Evolutionary conservation across 2,113 vertebrate genomes (phyloP).

Genomic region (Piliocolobus tephrosceles): DNA sequence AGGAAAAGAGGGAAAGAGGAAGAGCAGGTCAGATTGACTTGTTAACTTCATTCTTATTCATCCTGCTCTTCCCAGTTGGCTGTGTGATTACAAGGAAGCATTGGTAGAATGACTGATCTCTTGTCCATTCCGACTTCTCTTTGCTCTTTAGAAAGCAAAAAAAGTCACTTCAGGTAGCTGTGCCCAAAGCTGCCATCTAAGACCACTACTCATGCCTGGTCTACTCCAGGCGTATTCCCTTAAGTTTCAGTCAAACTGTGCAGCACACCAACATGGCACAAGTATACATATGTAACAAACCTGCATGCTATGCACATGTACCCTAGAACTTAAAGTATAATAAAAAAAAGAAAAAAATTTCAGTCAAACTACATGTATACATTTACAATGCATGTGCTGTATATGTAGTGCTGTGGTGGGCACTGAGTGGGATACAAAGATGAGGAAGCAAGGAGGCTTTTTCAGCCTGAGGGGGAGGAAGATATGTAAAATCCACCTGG

Average conservation of each 20-base stretch:
- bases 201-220: background rate
- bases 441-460: background rate
- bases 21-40: background rate
- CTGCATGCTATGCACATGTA: too few species aligned
- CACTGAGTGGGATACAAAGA: background rate
- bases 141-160: background rate
- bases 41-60: background rate
- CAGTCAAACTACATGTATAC: background rate
- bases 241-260: background rate
- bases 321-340: too few species aligned
- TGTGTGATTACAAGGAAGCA: background rate
- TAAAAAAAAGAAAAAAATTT: too few species aligned
- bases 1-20: background rate
- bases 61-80: background rate
- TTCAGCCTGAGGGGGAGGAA: background rate
- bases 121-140: background rate
- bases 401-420: background rate
- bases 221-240: background rate
- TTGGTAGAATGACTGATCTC: background rate
- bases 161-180: background rate
- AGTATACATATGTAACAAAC: too few species aligned
- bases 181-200: background rate
- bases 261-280: too few species aligned
- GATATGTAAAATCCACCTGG: background rate
- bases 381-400: background rate